phyloP scores from a whole-genome alignment of 1,140 invertebrate species.

The Neodiprion lecontei region DNA sequence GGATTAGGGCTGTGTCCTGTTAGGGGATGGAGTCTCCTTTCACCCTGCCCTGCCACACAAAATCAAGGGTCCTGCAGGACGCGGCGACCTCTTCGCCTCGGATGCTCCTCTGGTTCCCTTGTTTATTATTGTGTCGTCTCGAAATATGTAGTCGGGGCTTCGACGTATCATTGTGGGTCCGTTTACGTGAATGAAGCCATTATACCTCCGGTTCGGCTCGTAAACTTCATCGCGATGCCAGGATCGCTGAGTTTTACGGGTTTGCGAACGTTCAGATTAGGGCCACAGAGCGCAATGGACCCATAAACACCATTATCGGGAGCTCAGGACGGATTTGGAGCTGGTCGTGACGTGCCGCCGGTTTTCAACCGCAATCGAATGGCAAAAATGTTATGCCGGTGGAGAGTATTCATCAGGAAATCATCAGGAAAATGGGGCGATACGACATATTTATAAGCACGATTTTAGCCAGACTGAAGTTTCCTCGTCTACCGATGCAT shows the following conservation, averaged over 20 bases:
- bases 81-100: background rate
- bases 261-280: background rate
- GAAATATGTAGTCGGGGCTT: background rate
- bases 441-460: too few relatives aligned
- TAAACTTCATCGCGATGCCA: background rate
- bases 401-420: background rate
- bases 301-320: slow-evolving; percentile 1
- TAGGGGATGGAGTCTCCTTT: background rate
- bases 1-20: background rate
- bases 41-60: background rate
- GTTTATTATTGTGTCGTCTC: background rate
- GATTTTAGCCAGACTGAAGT: too few relatives aligned
- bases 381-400: background rate
- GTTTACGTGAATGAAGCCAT: background rate
- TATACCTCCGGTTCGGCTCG: background rate
- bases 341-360: background rate
- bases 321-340: background rate
- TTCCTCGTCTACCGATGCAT: too few relatives aligned
- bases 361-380: too few relatives aligned
- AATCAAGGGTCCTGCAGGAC: background rate
- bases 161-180: background rate
- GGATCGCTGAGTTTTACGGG: background rate
- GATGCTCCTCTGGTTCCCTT: background rate
- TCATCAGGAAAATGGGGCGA: background rate
- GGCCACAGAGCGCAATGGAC: background rate